Conservation (phyloP, 2,888 invertebrate species). For the Lycophotia porphyrea region DNA sequence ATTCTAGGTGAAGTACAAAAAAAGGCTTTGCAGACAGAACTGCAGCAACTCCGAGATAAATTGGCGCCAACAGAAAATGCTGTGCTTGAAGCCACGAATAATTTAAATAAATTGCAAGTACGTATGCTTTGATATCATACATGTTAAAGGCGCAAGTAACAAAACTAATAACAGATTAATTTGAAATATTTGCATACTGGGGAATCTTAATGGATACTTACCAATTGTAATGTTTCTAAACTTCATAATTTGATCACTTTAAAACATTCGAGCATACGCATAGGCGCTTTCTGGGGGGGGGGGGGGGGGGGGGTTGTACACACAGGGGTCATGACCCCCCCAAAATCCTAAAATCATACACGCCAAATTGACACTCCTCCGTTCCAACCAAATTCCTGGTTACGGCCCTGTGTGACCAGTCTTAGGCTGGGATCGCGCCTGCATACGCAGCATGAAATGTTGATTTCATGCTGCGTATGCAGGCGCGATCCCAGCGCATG, state of each 20-base stretch:
- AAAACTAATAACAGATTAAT: background rate
- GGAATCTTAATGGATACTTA: background rate
- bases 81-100: conserved; percentile 86
- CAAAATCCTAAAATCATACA: too few relatives aligned
- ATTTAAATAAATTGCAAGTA: conserved; percentile 89
- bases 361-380: too few relatives aligned
- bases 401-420: too few relatives aligned
- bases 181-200: background rate
- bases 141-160: background rate
- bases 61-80: conserved; percentile 87
- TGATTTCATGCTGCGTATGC: too few relatives aligned
- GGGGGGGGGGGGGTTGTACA: too few relatives aligned
- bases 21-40: conserved; percentile 87
- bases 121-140: background rate
- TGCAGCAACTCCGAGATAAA: conserved; percentile 86
- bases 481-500: too few relatives aligned
- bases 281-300: too few relatives aligned
- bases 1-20: conserved; percentile 87
- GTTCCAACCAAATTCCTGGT: too few relatives aligned
- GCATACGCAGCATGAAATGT: too few relatives aligned
- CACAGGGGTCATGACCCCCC: too few relatives aligned
- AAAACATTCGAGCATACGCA: background rate
- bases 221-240: background rate
- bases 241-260: background rate
- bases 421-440: too few relatives aligned